phyloP scores from a whole-genome alignment of 2,113 vertebrate species.

The Egretta garzetta region DNA sequence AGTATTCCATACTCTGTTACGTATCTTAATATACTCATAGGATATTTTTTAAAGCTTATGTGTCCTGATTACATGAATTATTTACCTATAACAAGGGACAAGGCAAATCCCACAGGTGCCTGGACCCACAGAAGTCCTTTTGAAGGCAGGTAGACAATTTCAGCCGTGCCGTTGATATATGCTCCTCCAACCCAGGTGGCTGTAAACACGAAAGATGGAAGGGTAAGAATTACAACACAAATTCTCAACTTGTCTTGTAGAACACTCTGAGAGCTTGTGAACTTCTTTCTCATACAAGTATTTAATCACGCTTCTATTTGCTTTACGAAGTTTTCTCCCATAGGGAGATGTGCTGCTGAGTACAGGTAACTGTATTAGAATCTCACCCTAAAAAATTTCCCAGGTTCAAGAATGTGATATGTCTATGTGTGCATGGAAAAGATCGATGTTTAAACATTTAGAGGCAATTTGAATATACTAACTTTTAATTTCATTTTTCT shows the following conservation, averaged over 20 bases:
- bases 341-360: background rate
- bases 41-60: background rate
- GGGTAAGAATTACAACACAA: background rate
- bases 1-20: background rate
- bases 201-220: conserved; percentile 22
- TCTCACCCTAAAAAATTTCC: background rate
- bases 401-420: background rate
- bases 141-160: conserved; percentile 83
- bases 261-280: background rate
- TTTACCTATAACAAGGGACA: conserved; percentile 85
- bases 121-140: conserved; percentile 83
- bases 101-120: conserved; percentile 80
- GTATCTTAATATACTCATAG: background rate
- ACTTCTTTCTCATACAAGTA: background rate
- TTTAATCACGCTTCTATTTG: background rate
- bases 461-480: background rate
- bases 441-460: background rate
- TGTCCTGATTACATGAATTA: background rate
- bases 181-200: conserved; percentile 88
- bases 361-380: background rate
- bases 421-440: background rate
- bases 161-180: conserved; percentile 84
- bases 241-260: background rate
- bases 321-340: background rate
- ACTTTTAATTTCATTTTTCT: background rate